Evolutionary conservation across 2,113 vertebrate species (phyloP).

Genomic region (Tamias sibiricus): DNA sequence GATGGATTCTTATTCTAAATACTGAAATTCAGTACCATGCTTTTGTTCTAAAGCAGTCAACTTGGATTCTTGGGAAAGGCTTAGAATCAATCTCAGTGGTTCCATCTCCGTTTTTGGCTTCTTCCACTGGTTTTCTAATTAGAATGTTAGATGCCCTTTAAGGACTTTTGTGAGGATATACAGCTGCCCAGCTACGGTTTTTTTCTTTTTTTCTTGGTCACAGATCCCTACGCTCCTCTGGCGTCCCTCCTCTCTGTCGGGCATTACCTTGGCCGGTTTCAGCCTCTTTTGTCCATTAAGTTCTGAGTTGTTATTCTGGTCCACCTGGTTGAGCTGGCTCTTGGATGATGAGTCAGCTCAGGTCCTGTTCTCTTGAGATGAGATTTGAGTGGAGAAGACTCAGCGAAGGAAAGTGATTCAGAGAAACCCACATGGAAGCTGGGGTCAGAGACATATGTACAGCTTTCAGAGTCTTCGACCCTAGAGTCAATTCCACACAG

Average conservation of each 20-base stretch:
- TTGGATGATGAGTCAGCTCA: neutral
- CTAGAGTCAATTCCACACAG: fast-evolving
- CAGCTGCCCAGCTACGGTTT: too few species aligned
- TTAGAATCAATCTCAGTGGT: neutral
- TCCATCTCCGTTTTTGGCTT: too few species aligned
- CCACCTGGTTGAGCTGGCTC: neutral
- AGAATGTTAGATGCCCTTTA: neutral
- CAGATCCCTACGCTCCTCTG: neutral
- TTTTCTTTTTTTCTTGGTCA: neutral
- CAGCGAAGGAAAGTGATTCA: neutral
- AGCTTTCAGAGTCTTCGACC: neutral
- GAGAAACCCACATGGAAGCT: neutral
- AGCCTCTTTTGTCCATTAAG: neutral
- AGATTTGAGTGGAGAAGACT: neutral
- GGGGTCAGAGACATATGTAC: fast-evolving
- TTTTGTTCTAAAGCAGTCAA: neutral
- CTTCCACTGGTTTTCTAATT: neutral
- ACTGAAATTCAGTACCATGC: neutral
- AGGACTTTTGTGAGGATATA: fast-evolving
- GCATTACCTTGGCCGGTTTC: neutral
- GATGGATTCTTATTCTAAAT: neutral
- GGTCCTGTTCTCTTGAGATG: neutral
- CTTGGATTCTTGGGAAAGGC: neutral
- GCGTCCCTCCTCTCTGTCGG: fast-evolving
- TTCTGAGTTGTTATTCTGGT: fast-evolving